A percentile compares a stretch with the other conserved stretches of the same genome.
These are phyloP conservation scores for Microplitis manilae DNA, from an alignment of 2,888 invertebrate species.

Conservation along the genomic window DNA sequence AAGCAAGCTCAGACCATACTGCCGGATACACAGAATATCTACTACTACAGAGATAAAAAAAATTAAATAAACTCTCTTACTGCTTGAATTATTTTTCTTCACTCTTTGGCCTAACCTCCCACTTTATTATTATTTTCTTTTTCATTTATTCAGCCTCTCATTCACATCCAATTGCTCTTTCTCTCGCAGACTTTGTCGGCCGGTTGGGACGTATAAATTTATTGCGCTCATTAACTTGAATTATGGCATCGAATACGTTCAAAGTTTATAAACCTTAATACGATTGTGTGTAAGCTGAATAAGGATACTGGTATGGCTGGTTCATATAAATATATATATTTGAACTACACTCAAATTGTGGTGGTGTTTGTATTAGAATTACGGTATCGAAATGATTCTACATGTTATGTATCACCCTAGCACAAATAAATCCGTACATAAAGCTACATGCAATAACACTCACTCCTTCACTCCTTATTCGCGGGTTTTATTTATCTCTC, in stretches of 20 bases:
- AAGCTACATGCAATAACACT: constrained; percentile 7
- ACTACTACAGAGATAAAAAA: not conserved
- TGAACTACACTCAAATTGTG: not conserved
- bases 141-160: constrained; percentile 38
- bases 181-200: constrained; percentile 56
- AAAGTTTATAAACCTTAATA: constrained; percentile 64
- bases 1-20: not conserved
- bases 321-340: constrained; percentile 29
- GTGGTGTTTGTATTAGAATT: not conserved
- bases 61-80: not conserved
- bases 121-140: constrained; percentile 30
- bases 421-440: not conserved
- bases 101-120: constrained; percentile 37
- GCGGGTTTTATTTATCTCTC: constrained; percentile 11
- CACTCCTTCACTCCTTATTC: constrained; percentile 19
- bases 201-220: constrained; percentile 62
- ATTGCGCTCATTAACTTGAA: constrained; percentile 63
- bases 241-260: constrained; percentile 59
- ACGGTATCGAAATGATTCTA: constrained; percentile 24
- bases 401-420: constrained; percentile 27
- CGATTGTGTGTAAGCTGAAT: constrained; percentile 53
- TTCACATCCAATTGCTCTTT: constrained; percentile 45
- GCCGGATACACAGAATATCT: not conserved
- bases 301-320: constrained; percentile 44
- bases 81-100: constrained; percentile 11